phyloP scores from a whole-genome alignment of 2,113 vertebrate genomes.

The Girardinichthys multiradiatus region DNA sequence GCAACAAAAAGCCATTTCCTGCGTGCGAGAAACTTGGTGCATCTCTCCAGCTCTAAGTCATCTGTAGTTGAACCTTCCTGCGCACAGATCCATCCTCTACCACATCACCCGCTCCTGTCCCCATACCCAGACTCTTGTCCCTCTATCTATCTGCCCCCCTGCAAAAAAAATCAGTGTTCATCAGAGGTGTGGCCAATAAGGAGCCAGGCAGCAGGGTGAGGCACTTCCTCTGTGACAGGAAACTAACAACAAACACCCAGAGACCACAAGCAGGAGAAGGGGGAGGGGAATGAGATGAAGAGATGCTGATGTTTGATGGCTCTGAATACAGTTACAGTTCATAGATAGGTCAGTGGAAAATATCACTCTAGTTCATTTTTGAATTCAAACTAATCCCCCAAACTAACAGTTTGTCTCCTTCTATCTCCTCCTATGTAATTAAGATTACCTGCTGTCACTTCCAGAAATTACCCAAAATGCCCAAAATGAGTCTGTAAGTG shows the following conservation, averaged over 20 bases:
- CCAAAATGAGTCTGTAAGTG: too few species aligned
- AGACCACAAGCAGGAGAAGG: conserved; percentile 27
- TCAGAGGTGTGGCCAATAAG: conserved; percentile 68
- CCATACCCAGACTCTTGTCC: conserved; percentile 8
- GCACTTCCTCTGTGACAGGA: conserved; percentile 84
- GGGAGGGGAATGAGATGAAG: conserved; percentile 33
- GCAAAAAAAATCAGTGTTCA: conserved; percentile 66
- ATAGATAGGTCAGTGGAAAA: conserved; percentile 19
- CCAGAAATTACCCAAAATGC: neutral
- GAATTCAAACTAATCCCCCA: neutral
- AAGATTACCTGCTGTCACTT: neutral
- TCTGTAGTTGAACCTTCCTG: neutral
- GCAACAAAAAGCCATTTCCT: conserved; percentile 43
- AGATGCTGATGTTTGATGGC: conserved; percentile 52
- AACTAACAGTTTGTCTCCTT: too few species aligned
- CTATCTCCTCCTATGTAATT: too few species aligned
- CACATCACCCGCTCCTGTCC: conserved; percentile 12
- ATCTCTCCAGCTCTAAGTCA: conserved; percentile 8
- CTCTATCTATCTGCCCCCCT: conserved; percentile 64
- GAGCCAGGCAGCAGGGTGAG: conserved; percentile 75
- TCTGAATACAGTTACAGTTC: conserved; percentile 25
- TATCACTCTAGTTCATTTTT: neutral
- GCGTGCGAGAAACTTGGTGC: neutral
- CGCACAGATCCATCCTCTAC: conserved; percentile 6
- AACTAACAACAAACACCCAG: conserved; percentile 76